These are phyloP conservation scores for Carollia perspicillata DNA, from an alignment of 2,113 vertebrate species.

Conservation along the genomic window DNA sequence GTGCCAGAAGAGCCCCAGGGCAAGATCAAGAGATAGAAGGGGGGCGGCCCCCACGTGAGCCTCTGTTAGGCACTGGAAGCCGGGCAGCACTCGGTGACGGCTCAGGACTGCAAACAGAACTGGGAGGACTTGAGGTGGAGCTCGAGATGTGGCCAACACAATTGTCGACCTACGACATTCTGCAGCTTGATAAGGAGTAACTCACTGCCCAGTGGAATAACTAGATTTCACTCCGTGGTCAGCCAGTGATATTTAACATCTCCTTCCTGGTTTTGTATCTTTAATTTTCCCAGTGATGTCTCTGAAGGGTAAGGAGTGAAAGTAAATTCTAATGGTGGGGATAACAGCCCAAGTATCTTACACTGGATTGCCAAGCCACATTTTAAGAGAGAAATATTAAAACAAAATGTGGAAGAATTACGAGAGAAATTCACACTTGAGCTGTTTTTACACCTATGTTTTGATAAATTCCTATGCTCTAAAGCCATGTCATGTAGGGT, in stretches of 20 bases:
- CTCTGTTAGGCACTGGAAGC: background rate
- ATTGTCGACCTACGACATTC: background rate
- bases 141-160: background rate
- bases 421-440: conserved; percentile 10
- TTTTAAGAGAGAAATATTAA: conserved; percentile 35
- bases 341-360: background rate
- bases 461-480: background rate
- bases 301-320: conserved; percentile 16
- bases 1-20: background rate
- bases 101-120: background rate
- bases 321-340: background rate
- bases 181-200: background rate
- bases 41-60: background rate
- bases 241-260: background rate
- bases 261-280: background rate
- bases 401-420: conserved; percentile 47
- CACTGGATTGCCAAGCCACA: background rate
- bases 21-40: background rate
- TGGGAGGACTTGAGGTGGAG: background rate
- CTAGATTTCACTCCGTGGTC: background rate
- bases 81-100: background rate
- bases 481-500: background rate
- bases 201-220: background rate
- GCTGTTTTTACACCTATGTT: background rate
- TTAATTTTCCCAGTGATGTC: background rate